Percentiles rank a stretch among this genome's conserved stretches.
phyloP scores from a whole-genome alignment of 2,888 invertebrate genomes.

The Rhamphomyia laevipes region DNA sequence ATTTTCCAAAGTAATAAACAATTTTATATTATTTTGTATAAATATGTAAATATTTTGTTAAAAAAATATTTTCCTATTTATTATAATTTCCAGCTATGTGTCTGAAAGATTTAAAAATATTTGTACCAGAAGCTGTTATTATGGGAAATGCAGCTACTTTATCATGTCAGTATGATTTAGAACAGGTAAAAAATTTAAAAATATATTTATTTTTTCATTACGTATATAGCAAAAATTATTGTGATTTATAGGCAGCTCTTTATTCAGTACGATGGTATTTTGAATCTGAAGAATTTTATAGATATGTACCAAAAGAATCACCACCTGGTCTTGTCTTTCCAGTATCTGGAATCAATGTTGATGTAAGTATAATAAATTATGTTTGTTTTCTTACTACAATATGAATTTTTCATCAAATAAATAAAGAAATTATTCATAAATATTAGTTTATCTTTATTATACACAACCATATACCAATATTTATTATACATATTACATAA shows the following conservation, averaged over 20 bases:
- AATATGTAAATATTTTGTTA: too few relatives aligned
- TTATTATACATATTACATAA: too few relatives aligned
- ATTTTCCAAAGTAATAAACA: too few relatives aligned
- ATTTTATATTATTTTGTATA: too few relatives aligned
- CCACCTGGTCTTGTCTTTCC: slow-evolving; percentile 45
- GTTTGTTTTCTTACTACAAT: too few relatives aligned
- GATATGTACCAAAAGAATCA: slow-evolving; percentile 46
- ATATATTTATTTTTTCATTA: neutral
- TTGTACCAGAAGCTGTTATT: slow-evolving; percentile 38
- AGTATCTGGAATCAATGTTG: slow-evolving; percentile 45
- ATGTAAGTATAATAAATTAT: slow-evolving; percentile 40
- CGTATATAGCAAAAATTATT: neutral
- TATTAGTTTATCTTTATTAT: too few relatives aligned
- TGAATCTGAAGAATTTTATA: slow-evolving; percentile 48
- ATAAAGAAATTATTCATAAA: too few relatives aligned
- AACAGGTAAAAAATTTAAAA: slow-evolving; percentile 28
- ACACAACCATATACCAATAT: slow-evolving; percentile 6
- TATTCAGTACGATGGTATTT: slow-evolving; percentile 55
- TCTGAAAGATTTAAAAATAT: slow-evolving; percentile 37
- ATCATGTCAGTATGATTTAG: slow-evolving; percentile 38
- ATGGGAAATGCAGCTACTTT: slow-evolving; percentile 38
- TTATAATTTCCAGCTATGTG: slow-evolving; percentile 27
- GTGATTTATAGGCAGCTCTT: slow-evolving; percentile 32
- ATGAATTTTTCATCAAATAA: too few relatives aligned
- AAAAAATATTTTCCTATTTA: too few relatives aligned